Base-by-base conservation (phyloP, 2,888 invertebrate genomes). In the Omphaloscelis lunosa region DNA sequence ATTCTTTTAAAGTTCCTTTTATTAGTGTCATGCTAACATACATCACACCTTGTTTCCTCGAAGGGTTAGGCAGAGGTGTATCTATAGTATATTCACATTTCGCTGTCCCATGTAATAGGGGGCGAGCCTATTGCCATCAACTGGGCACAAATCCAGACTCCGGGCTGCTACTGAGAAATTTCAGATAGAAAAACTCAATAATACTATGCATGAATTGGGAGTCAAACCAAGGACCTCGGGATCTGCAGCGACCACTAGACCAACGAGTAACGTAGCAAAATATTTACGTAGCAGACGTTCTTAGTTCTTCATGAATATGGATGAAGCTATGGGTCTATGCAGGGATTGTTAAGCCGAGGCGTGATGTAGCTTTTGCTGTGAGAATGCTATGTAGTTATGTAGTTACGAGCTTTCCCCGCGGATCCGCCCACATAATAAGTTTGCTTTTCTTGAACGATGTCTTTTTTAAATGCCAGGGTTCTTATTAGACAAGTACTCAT, bases 231-330 rank as follows among this genome's bases (percentile, higher is more conserved):
- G 23, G 23, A 51, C 8, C 23, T 51, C 7, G 20, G 20, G 20
- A 2, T 51, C 51, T 23, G 8, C 8, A 51, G 8, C 11, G 53
- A 53, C 53, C 11, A 48, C 34, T 34, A 23, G 2, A n/a, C n/a
- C 56, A 12, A 27, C 12, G 12, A 27, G n/a, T 45, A 45, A 45
- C 15, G 27, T 29, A 83, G 29, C 51, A 72, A 45, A 71, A 80
- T 63, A 69, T 76, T 82, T 58, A 53, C 58, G 8, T 11, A 59
- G 39, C n/a, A 51, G 17, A 41, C 29, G 17, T 59, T 59, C n/a
- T 20, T 80, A 63, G 59, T 45, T 45, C 9, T 34, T 39, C 73
- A 84, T 81, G 80, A 84, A 84, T 80, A 81, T 84, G 53, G 11
- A 81, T 84, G 63, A 63, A 59, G 53, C 53, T 8, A 53, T 41